These are phyloP conservation scores for Scytalopus superciliaris DNA, from an alignment of 2,113 vertebrate species.

Conservation along the genomic window DNA sequence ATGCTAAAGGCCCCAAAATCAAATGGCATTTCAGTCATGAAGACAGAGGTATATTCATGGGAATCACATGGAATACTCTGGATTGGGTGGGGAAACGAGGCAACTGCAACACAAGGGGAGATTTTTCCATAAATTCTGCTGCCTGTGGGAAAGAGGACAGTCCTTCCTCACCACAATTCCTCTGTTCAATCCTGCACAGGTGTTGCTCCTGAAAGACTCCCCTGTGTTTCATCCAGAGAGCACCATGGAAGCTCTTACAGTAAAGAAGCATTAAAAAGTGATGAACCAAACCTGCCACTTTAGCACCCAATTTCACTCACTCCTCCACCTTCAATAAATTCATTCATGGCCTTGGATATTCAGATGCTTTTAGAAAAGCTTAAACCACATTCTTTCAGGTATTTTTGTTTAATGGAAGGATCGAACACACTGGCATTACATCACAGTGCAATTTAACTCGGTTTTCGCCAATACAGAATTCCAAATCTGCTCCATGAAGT, in stretches of 20 bases:
- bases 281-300: neutral
- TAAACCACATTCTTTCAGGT: neutral
- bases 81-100: neutral
- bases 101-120: neutral
- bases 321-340: neutral
- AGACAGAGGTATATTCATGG: fast-evolving
- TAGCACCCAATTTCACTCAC: neutral
- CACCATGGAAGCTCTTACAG: neutral
- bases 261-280: neutral
- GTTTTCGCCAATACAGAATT: neutral
- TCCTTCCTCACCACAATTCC: neutral
- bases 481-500: neutral
- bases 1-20: neutral
- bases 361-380: neutral
- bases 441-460: neutral
- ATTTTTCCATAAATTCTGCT: neutral
- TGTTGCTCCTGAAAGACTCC: neutral
- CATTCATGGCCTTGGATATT: neutral
- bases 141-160: neutral
- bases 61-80: neutral
- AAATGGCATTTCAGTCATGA: fast-evolving
- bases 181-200: neutral
- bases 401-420: neutral
- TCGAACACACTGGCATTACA: neutral
- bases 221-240: fast-evolving